These are phyloP conservation scores for Herpetotheres cachinnans DNA, from an alignment of 2,113 vertebrate genomes.

Conservation along the genomic window DNA sequence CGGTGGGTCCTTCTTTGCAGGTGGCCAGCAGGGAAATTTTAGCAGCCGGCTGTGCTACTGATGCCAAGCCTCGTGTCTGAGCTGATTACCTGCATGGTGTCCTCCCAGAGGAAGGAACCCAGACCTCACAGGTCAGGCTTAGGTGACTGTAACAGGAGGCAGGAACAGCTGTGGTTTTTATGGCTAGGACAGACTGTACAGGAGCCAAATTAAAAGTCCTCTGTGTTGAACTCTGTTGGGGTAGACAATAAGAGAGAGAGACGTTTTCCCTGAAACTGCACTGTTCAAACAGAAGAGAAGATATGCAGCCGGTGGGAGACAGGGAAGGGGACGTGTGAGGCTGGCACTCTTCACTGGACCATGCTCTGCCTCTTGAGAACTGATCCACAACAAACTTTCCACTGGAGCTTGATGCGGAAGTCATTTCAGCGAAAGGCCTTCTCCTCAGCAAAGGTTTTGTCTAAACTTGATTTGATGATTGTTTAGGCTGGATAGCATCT, in stretches of 20 bases:
- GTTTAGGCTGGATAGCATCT: background rate
- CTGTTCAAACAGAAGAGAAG: background rate
- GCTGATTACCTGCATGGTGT: background rate
- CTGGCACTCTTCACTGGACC: background rate
- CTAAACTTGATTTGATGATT: background rate
- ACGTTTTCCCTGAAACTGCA: background rate
- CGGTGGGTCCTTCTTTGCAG: background rate
- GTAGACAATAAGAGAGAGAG: background rate
- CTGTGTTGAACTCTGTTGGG: background rate
- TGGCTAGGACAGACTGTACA: background rate
- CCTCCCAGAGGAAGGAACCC: background rate
- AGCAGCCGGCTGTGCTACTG: background rate
- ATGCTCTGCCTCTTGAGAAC: background rate
- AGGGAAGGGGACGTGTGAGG: background rate
- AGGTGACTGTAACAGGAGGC: conserved; percentile 14
- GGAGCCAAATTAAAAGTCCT: background rate
- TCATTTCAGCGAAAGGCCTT: background rate
- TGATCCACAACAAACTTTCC: background rate
- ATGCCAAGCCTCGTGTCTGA: background rate
- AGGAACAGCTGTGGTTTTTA: conserved; percentile 17
- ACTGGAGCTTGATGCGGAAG: background rate
- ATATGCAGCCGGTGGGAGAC: background rate
- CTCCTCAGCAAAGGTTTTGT: background rate
- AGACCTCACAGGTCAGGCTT: background rate
- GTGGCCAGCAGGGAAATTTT: background rate